Conservation (phyloP, 2,113 vertebrate genomes). For the Murina feae region DNA sequence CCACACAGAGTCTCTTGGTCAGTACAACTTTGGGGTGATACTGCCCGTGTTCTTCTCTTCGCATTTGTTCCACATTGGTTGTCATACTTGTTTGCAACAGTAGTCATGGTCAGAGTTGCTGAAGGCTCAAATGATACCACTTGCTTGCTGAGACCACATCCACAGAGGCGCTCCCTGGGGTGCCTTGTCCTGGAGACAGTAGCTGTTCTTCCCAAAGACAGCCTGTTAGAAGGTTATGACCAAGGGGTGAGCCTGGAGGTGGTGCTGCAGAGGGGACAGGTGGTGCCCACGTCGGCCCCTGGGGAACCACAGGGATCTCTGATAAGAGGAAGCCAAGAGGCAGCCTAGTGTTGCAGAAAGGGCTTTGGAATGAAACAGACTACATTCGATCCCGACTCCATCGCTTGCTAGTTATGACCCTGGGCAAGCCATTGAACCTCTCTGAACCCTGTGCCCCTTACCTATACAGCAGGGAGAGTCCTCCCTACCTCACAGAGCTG, state of each 20-base stretch:
- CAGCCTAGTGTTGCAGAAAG: background rate
- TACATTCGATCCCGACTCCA: background rate
- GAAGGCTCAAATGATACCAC: background rate
- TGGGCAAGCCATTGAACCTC: background rate
- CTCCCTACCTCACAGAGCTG: background rate
- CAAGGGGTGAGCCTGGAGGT: background rate
- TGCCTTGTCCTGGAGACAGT: background rate
- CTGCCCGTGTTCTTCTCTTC: background rate
- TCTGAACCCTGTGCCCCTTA: background rate
- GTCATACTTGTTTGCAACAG: background rate
- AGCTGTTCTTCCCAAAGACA: background rate
- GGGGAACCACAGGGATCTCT: background rate
- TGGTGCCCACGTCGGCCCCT: rapidly evolving
- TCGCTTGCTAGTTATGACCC: background rate
- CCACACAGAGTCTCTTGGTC: background rate
- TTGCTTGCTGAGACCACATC: background rate
- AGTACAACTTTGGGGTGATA: background rate
- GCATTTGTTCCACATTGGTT: background rate
- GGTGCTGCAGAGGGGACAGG: background rate
- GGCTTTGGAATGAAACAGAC: background rate
- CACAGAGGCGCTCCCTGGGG: background rate
- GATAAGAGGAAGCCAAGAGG: background rate
- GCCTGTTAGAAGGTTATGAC: background rate
- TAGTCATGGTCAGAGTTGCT: background rate
- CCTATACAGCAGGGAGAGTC: background rate